These are phyloP conservation scores for Agrotis exclamationis DNA, from an alignment of 2,888 invertebrate genomes.

Conservation along the genomic window DNA sequence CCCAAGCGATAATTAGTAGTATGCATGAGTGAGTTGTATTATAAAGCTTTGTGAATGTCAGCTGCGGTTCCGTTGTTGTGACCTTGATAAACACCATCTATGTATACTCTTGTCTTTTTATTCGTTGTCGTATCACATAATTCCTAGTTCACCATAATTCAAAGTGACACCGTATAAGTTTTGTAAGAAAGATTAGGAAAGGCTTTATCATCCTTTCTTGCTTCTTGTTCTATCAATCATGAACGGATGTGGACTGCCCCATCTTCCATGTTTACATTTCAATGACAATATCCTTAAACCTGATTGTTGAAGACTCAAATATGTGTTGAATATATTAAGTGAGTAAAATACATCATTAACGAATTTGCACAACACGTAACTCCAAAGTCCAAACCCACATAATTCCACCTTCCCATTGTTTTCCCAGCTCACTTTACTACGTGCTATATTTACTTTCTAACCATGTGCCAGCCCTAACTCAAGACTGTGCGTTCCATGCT, in stretches of 20 bases:
- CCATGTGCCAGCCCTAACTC: constrained; percentile 58
- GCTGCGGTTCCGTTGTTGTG: too few species aligned
- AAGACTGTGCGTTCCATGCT: constrained; percentile 77
- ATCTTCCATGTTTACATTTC: background rate
- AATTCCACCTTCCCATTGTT: constrained; percentile 48
- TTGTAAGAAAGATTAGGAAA: background rate
- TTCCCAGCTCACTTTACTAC: constrained; percentile 37
- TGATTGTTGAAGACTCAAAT: accelerated
- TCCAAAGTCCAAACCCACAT: constrained; percentile 8
- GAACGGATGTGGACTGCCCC: background rate
- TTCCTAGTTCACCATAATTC: background rate
- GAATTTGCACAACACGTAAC: background rate
- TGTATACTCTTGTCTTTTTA: too few species aligned
- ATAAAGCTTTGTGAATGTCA: too few species aligned
- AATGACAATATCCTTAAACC: background rate
- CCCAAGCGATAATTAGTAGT: too few species aligned
- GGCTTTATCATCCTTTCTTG: background rate
- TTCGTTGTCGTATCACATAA: background rate
- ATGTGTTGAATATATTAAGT: too few species aligned
- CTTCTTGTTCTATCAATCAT: background rate
- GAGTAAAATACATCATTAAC: background rate
- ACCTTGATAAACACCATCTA: too few species aligned
- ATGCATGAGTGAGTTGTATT: too few species aligned
- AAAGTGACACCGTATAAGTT: background rate
- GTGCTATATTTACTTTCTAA: constrained; percentile 50